Evolutionary conservation across 2,888 invertebrate species (phyloP), one percentile per base, ranked within the genome.

Genomic region (Ligdia adustata): DNA sequence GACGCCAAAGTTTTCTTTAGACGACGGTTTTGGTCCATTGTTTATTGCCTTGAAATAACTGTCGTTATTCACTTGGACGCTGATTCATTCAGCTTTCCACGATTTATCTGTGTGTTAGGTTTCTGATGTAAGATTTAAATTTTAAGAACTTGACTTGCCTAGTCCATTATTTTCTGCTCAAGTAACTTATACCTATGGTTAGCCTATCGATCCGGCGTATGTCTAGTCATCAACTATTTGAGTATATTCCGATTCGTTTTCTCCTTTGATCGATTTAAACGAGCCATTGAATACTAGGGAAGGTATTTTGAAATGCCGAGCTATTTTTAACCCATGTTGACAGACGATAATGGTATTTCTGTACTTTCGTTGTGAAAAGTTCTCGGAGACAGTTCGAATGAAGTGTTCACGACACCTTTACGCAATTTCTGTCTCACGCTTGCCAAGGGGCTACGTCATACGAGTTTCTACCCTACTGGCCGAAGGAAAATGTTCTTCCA

Each of bases 401-500:
- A 83, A 78, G 74, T 81, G 75, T 75, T 79, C 81, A 77, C 79
- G 79, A 82, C 82, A 81, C 82, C 81, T 87, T 86, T 85, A 84
- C 86, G 87, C 84, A 86, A 84, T 81, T 84, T 74, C 77, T 81
- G 84, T 82, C 79, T 81, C 79, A 84, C 79, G 77, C 75, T 80
- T 85, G 85, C 87, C 87, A 87, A 86, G 63, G 68, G 49, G 60
- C 76, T 68, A 82, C 86, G 84, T 85, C 82, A 85, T 68, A 61
- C 58, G 64, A 72, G 70, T 64, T 72, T 73, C 69, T 65, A 64
- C 67, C 68, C 64, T 60, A 66, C 64, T 63, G 62, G 71, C 63
- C 73, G 78, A 62, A 74, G 72, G 67, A 84, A 77, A 79, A 65
- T 77, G 60, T 60, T 66, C 69, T 67, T 72, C 69, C 62, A 62